Conservation (phyloP, 2,797 vertebrate species). For the Calcarius lapponicus region DNA sequence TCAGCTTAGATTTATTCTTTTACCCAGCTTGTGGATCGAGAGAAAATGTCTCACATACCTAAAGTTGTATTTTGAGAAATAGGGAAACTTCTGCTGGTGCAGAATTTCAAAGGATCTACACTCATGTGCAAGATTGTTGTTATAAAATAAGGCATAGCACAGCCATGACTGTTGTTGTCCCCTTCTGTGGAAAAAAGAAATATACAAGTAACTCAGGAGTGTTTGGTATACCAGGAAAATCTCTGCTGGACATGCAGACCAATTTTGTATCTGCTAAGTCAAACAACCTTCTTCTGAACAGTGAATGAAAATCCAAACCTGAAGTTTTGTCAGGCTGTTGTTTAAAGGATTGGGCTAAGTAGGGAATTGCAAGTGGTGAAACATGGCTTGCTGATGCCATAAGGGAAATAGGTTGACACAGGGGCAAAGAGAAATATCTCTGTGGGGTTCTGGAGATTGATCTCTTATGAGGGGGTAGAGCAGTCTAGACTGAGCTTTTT, state of each 20-base stretch:
- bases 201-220: background rate
- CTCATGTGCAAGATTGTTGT: accelerated
- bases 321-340: background rate
- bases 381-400: background rate
- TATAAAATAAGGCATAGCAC: background rate
- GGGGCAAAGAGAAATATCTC: background rate
- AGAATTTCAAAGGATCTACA: background rate
- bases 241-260: background rate
- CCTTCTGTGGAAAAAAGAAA: background rate
- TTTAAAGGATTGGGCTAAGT: background rate
- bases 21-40: background rate
- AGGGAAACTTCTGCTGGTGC: background rate
- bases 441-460: background rate
- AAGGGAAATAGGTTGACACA: background rate
- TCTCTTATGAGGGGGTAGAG: background rate
- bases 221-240: background rate
- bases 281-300: background rate
- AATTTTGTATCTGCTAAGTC: background rate
- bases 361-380: background rate
- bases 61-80: background rate
- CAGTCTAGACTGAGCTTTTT: slow-evolving; percentile 6
- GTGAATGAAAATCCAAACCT: background rate
- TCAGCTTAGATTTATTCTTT: background rate
- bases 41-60: background rate
- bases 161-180: background rate